phyloP scores from a whole-genome alignment of 2,797 vertebrate genomes.

The Pangasius krempfi region DNA sequence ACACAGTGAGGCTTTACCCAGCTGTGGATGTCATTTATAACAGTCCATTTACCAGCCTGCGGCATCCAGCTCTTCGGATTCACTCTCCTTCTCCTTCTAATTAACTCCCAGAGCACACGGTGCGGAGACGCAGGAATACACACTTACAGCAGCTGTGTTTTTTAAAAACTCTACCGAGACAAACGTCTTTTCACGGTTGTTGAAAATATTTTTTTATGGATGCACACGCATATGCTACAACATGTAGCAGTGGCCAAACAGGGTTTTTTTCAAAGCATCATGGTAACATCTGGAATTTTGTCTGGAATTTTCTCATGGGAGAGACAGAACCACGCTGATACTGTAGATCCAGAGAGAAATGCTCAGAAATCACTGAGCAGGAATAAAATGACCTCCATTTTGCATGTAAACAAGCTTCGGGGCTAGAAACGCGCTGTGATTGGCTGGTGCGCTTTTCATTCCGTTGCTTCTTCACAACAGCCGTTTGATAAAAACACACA shows the following conservation, averaged over 20 bases:
- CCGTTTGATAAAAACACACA: neutral
- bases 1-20: neutral
- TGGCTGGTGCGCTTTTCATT: neutral
- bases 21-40: constrained; percentile 28
- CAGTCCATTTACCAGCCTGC: constrained; percentile 27
- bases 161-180: neutral
- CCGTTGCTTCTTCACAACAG: neutral
- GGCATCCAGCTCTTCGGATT: neutral
- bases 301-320: neutral
- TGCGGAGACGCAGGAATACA: neutral
- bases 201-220: neutral
- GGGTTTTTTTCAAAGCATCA: neutral
- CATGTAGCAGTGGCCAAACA: neutral
- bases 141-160: neutral
- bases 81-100: constrained; percentile 9
- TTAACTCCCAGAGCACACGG: constrained; percentile 22
- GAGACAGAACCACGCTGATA: neutral
- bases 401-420: neutral
- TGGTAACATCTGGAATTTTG: neutral
- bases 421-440: neutral
- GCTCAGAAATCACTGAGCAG: neutral
- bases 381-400: neutral
- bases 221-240: neutral
- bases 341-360: neutral
- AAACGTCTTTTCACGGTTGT: neutral